Evolutionary conservation across 2,113 vertebrate species (phyloP), one percentile per base, ranked within the genome.

Genomic region (Todiramphus chloris): DNA sequence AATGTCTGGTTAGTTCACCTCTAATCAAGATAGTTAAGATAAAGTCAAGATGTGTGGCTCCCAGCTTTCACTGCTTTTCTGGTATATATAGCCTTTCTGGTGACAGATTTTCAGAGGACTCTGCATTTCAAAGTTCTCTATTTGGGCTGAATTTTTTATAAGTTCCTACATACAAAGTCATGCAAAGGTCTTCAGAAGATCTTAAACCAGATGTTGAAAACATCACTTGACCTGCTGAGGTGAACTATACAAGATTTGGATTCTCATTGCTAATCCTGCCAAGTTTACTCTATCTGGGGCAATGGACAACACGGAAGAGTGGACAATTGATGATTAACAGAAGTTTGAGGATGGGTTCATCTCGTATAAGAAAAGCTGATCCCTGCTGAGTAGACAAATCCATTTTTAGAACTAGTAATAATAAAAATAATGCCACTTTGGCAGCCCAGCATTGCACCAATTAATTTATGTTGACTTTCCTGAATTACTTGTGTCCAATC

Each of bases 381-480:
- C 56, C 62, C 69, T 91, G 83, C 68, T 91, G 81, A 78, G 87
- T 81, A 76, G 73, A 51, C 80, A 87, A 68, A 72, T 91, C 77
- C 27, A 46, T 81, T 95, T 93, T 95, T 95, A 88, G 92, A 93
- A 62, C 62, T 69, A 82, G 43, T 56, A 91, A 70, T 90, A 94
- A 78, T 74, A 92, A 90, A 86, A 93, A 83, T 64, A 94, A 82
- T 67, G 73, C 83, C 64, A 66, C 51, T 78, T 91, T 94, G 93
- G 93, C 89, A 95, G 69, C 64, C 80, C 43, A 83, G n/a, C 39
- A 43, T 92, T 87, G 33, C 74, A 66, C 83, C 86, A 90, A 83
- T 95, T 92, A 93, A 95, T 88, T 93, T 59, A 46, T 70, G 94
- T 94, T 91, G 95, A 91, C 87, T 96, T 93, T 74, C 48, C 58